phyloP scores from a whole-genome alignment of 2,888 invertebrate species.

The Agriopis leucophaearia region DNA sequence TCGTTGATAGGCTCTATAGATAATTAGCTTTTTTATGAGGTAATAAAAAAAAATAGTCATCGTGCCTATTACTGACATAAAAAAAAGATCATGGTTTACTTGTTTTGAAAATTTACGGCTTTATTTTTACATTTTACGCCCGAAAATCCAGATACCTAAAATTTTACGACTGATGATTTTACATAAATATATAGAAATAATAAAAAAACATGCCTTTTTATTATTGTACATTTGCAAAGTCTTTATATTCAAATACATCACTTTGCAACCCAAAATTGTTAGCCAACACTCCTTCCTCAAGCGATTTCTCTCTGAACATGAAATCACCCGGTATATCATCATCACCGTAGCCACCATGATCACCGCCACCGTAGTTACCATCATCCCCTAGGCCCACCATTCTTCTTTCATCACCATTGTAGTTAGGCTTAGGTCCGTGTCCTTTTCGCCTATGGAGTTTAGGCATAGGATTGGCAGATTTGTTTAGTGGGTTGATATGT shows the following conservation, averaged over 20 bases:
- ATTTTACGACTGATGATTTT: too few relatives aligned
- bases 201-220: neutral
- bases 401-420: neutral
- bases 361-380: neutral
- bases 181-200: neutral
- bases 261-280: slow-evolving; percentile 11
- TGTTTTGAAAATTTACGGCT: too few relatives aligned
- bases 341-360: neutral
- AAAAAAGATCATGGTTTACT: too few relatives aligned
- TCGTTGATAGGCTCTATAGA: too few relatives aligned
- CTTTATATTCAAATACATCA: neutral
- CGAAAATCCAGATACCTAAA: too few relatives aligned
- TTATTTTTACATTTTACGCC: too few relatives aligned
- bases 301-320: neutral
- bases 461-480: neutral
- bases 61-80: too few relatives aligned
- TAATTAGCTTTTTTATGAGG: too few relatives aligned
- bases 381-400: neutral
- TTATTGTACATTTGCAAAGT: neutral
- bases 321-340: neutral
- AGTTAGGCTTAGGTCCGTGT: too few relatives aligned
- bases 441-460: neutral
- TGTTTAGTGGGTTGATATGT: neutral
- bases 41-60: too few relatives aligned
- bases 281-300: neutral